Evolutionary conservation across 2,113 vertebrate species (phyloP), one percentile per base, ranked within the genome.

Genomic region (Recurvirostra avosetta): DNA sequence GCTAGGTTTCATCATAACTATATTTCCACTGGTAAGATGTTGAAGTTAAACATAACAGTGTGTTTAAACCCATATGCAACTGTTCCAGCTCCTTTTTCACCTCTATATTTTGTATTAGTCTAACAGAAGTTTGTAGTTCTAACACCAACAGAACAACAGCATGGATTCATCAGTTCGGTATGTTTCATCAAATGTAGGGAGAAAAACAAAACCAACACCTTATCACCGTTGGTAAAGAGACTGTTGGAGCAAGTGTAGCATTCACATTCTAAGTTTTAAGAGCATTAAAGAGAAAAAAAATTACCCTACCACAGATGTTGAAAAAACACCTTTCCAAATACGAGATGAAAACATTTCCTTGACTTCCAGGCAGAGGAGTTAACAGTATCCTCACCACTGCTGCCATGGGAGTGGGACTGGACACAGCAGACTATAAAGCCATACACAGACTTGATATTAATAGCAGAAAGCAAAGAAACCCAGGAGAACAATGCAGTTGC

Each of bases 161-260:
- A 61, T 2, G 5, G 52, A 63, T 59, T 59, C 9, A 56, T 26
- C 19, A 47, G 30, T 65, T 79, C 13, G 47, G 13, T 27, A 55
- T 6, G 15, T 41, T 91, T 63, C 78, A 53, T 65, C 25, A 91
- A 72, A 71, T 2, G 1, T 4, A 71, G 2, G 6, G 25, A 92
- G 21, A 40, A 70, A 67, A 68, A 2, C 2, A 34, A 67, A 82
- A 29, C 1, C 21, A 27, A 1, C 10, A 58, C 4, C 5, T n/a
- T 58, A 43, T 29, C 40, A 62, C 38, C 6, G 41, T 0, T 38
- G 10, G 15, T 27, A 74, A 58, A 71, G 49, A 84, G 18, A 67
- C 4, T 3, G 3, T 0, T 59, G 56, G 49, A 67, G 5, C 40
- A 56, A 71, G 9, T 1, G 6, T 1, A 50, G 38, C 3, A 3